Conservation (phyloP, 2,113 vertebrate species). For the Phoxinus phoxinus region DNA sequence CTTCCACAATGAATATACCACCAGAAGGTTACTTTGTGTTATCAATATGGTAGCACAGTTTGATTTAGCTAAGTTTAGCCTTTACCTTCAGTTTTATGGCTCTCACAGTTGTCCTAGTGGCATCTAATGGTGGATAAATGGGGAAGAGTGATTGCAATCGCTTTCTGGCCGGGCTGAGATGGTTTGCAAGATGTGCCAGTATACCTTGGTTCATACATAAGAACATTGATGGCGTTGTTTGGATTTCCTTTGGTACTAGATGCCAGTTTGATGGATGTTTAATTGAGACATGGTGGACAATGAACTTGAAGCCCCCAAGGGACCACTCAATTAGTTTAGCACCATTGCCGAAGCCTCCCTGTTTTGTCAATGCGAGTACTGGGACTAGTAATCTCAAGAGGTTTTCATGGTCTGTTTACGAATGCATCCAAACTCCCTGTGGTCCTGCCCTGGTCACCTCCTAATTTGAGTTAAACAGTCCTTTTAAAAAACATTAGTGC, state of each 20-base stretch:
- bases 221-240: constrained; percentile 9
- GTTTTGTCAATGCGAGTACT: constrained; percentile 63
- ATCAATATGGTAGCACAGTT: not conserved
- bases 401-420: constrained; percentile 45
- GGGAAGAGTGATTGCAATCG: not conserved
- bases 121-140: constrained; percentile 1
- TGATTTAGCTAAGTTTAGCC: not conserved
- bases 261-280: constrained; percentile 62
- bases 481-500: constrained; percentile 41
- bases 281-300: constrained; percentile 73
- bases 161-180: not conserved
- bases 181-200: too few relatives aligned
- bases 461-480: constrained; percentile 49
- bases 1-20: not conserved
- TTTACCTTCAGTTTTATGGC: not conserved
- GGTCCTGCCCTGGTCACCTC: constrained; percentile 47
- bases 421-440: constrained; percentile 47
- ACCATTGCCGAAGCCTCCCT: constrained; percentile 59
- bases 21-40: not conserved
- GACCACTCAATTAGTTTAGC: constrained; percentile 72
- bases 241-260: constrained; percentile 3
- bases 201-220: not conserved
- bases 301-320: constrained; percentile 69
- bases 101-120: not conserved
- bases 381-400: constrained; percentile 47